phyloP scores from a whole-genome alignment of 2,113 vertebrate genomes.

The Sturnus vulgaris region DNA sequence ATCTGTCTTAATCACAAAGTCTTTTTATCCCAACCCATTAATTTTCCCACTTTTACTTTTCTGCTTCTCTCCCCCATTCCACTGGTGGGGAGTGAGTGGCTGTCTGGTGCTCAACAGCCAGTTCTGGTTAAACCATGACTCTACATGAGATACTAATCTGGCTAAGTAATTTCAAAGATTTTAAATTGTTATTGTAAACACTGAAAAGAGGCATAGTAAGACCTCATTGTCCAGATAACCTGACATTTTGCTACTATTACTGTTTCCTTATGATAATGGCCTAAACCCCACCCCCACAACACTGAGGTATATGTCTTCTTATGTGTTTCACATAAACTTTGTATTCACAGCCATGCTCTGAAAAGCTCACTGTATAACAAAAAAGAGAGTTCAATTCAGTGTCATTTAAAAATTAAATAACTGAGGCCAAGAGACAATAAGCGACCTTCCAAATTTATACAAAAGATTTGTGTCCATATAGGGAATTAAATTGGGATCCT shows the following conservation, averaged over 20 bases:
- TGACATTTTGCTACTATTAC: neutral
- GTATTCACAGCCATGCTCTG: neutral
- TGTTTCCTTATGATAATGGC: neutral
- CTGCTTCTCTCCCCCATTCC: neutral
- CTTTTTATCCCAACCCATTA: neutral
- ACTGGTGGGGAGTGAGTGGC: neutral
- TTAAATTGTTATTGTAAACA: neutral
- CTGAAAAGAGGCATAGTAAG: neutral
- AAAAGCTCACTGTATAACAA: neutral
- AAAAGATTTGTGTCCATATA: neutral
- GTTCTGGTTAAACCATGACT: neutral
- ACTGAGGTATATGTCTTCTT: neutral
- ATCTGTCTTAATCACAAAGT: neutral
- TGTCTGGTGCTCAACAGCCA: neutral
- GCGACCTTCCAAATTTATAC: neutral
- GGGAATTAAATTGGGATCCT: conserved; percentile 2
- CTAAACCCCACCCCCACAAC: rapidly evolving
- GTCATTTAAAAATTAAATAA: neutral
- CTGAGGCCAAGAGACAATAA: neutral
- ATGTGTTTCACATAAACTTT: neutral
- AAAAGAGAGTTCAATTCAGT: neutral
- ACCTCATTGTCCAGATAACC: neutral
- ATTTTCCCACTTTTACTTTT: neutral
- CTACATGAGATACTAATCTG: neutral
- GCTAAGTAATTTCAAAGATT: neutral